phyloP scores from a whole-genome alignment of 2,888 invertebrate species.

The Exephanes ischioxanthus region DNA sequence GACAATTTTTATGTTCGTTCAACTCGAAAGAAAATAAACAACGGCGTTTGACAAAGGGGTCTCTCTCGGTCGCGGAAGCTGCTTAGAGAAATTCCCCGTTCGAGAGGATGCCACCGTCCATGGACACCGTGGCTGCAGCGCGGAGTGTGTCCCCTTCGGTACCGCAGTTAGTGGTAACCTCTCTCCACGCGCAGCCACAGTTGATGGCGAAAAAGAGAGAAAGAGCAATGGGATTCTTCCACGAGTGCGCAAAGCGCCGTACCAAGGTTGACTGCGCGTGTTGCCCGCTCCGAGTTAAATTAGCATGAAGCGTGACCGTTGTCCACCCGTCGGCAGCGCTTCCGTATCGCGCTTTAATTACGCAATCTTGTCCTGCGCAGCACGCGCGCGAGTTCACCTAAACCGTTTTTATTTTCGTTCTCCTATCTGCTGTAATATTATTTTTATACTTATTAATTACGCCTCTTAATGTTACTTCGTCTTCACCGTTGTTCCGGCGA shows the following conservation, averaged over 20 bases:
- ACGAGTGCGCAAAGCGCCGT: slow-evolving; percentile 62
- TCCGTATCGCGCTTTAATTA: slow-evolving; percentile 80
- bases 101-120: slow-evolving; percentile 57
- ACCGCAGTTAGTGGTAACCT: slow-evolving; percentile 12
- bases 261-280: slow-evolving; percentile 67
- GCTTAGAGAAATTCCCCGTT: slow-evolving; percentile 48
- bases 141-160: slow-evolving; percentile 11
- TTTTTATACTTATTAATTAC: slow-evolving; percentile 73
- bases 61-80: slow-evolving; percentile 55
- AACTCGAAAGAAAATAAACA: background rate
- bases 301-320: slow-evolving; percentile 83
- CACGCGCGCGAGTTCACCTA: slow-evolving; percentile 49
- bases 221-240: slow-evolving; percentile 42
- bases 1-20: slow-evolving; percentile 35
- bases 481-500: slow-evolving; percentile 71
- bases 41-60: slow-evolving; percentile 62
- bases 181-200: background rate
- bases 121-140: slow-evolving; percentile 36
- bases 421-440: slow-evolving; percentile 42
- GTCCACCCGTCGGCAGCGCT: slow-evolving; percentile 77
- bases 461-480: slow-evolving; percentile 62
- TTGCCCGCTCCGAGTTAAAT: slow-evolving; percentile 77
- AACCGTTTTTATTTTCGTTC: slow-evolving; percentile 77
- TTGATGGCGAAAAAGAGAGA: slow-evolving; percentile 3
- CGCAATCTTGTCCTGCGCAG: slow-evolving; percentile 67